Evolutionary conservation across 2,797 vertebrate genomes (phyloP), one percentile per base, ranked within the genome.

Genomic region (Ptychadena robeensis): DNA sequence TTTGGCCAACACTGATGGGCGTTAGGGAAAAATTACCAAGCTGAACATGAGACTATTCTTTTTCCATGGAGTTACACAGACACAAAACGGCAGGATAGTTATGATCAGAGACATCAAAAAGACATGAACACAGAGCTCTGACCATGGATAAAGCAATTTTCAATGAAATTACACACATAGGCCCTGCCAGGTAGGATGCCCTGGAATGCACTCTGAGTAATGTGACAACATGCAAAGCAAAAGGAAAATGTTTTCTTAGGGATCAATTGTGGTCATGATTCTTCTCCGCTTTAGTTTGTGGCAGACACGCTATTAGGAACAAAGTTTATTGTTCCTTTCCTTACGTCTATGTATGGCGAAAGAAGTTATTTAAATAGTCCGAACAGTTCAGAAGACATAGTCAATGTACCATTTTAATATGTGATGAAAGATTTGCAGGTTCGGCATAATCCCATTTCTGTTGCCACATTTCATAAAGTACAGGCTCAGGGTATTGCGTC

Each of bases 51-150:
- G 59, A 44, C 28, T 5, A 30, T 76, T 69, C 65, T 69, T 82
- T 61, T 82, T 76, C 66, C 80, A 38, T 82, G 48, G 64, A 82
- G 34, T 57, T 34, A 40, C 15, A 65, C 44, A 76, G 63, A 81
- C 30, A 66, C 48, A 61, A 76, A 44, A 75, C 48, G 40, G 53
- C 28, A 76, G 72, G 53, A 79, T 68, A 68, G 44, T 68, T 35
- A 68, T 48, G 53, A 68, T 82, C 67, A 69, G 34, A 67, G 34
- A 82, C 80, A 67, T 81, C 80, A 82, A 82, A 82, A 67, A 75
- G 80, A 77, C 40, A 65, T 44, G 37, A 77, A 65, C 74, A 35
- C 67, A 77, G 59, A 77, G 31, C 22, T 77, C 28, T 67, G 31
- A 76, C 72, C 80, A 63, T 61, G 80, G 64, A 76, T 75, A 75